Conservation (phyloP, 1,140 invertebrate species). For the Akabosia matsudoensis region DNA sequence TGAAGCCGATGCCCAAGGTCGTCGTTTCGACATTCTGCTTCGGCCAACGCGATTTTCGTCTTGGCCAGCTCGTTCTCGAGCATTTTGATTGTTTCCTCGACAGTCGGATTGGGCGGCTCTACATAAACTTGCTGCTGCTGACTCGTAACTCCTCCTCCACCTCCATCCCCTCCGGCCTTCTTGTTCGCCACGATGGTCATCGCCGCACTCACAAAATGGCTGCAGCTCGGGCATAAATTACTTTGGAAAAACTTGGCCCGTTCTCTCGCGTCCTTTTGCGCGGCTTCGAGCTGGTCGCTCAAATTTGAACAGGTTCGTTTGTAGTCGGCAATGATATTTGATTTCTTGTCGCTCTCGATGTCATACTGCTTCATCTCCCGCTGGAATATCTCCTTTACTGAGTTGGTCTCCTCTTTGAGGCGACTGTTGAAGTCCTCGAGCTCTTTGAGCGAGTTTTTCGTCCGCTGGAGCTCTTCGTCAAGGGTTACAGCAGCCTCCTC, state of each 20-base stretch:
- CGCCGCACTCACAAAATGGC: constrained; percentile 39
- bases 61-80: constrained; percentile 92
- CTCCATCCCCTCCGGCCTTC: background rate
- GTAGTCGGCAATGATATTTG: constrained; percentile 82
- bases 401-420: constrained; percentile 70
- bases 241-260: constrained; percentile 41
- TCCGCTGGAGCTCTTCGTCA: constrained; percentile 71
- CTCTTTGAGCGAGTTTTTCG: constrained; percentile 68
- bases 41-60: constrained; percentile 93
- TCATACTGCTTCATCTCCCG: constrained; percentile 73
- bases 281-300: constrained; percentile 71
- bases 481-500: constrained; percentile 76
- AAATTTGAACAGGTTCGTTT: constrained; percentile 81
- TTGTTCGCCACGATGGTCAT: constrained; percentile 29
- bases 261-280: constrained; percentile 58
- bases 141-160: background rate
- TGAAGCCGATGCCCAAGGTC: constrained; percentile 89
- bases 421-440: constrained; percentile 79
- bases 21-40: constrained; percentile 95
- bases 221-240: constrained; percentile 42
- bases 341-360: constrained; percentile 66
- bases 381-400: constrained; percentile 79
- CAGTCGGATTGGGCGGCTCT: background rate
- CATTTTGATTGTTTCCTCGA: constrained; percentile 62
- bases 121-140: background rate